Evolutionary conservation across 2,797 vertebrate genomes (phyloP).

Genomic region (Gadopsis bispinosus): DNA sequence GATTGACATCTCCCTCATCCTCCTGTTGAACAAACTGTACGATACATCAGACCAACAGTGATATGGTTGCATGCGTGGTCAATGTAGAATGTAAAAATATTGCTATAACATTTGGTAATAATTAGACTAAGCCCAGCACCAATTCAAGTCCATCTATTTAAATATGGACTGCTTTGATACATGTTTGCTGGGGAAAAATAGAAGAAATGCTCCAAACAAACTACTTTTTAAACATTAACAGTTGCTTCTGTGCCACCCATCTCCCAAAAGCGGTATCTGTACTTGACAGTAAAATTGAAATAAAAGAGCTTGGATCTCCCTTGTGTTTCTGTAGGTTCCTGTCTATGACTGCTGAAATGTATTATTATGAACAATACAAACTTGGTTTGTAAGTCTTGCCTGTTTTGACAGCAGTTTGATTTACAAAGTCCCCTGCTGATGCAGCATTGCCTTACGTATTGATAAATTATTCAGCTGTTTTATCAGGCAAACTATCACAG

Average conservation of each 20-base stretch:
- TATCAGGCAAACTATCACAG: slow-evolving; percentile 44
- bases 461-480: slow-evolving; percentile 64
- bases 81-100: not conserved
- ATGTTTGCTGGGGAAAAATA: not conserved
- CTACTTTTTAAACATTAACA: slow-evolving; percentile 28
- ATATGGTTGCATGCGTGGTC: not conserved
- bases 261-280: slow-evolving; percentile 48
- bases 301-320: slow-evolving; percentile 52
- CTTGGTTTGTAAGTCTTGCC: slow-evolving; percentile 50
- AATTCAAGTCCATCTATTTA: not conserved
- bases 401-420: slow-evolving; percentile 71
- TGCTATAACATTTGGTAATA: not conserved
- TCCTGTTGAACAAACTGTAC: not conserved
- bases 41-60: not conserved
- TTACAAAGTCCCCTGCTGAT: slow-evolving; percentile 51
- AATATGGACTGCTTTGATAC: slow-evolving; percentile 28
- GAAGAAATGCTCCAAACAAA: slow-evolving; percentile 27
- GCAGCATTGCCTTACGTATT: slow-evolving; percentile 49
- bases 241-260: slow-evolving; percentile 22
- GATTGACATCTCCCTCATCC: not conserved
- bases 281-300: slow-evolving; percentile 54
- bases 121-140: not conserved
- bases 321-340: slow-evolving; percentile 48
- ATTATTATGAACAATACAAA: slow-evolving; percentile 60
- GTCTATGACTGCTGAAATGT: slow-evolving; percentile 43